Evolutionary conservation across 2,888 invertebrate genomes (phyloP), one percentile per base, ranked within the genome.

Genomic region (Caenorhabditis wallacei): DNA sequence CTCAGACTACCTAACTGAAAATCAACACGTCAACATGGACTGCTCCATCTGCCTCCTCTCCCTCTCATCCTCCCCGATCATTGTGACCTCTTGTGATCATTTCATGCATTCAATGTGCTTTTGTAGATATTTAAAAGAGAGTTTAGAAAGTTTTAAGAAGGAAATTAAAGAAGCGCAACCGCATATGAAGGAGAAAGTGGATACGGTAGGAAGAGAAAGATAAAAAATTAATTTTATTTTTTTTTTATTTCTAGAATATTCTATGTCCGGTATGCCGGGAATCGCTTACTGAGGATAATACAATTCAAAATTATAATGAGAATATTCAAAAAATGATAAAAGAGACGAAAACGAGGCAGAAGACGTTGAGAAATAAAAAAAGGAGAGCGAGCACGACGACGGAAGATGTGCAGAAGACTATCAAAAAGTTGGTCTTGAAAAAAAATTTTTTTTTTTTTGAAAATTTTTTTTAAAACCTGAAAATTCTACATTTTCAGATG

Each of bases 1-100:
- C 53, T 51, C 54, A 1, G 78, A 82, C 26, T 82, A 63, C 22
- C 53, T 82, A 5, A 46, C 48, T 2, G 72, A 78, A 16, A 66
- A 72, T 22, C 76, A 76, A 40, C 72, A 78, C 35, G 16, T 35
- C 8, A 74, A 82, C 20, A 54, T 82, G 51, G 72, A 72, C 26
- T 82, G 82, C n/a, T 78, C 78, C 16, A 72, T 78, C 24, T 82
- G 82, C 26, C 59, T 82, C 13, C 30, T 40, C 0, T 46, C 35
- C 8, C 71, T 82, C 8, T 61, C 57, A 1, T 35, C 53, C 2
- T 56, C 37, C 0, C 56, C 82, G 26, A 78, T 82, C 13, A 46
- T 53, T 18, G 82, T 78, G 2, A 82, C 82, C n/a, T 10, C 53
- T 3, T 82, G 82, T 37, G 78, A 82, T 26, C 82, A 82, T 51